These are phyloP conservation scores for Pedionomus torquatus DNA, from an alignment of 2,113 vertebrate species.

Conservation along the genomic window DNA sequence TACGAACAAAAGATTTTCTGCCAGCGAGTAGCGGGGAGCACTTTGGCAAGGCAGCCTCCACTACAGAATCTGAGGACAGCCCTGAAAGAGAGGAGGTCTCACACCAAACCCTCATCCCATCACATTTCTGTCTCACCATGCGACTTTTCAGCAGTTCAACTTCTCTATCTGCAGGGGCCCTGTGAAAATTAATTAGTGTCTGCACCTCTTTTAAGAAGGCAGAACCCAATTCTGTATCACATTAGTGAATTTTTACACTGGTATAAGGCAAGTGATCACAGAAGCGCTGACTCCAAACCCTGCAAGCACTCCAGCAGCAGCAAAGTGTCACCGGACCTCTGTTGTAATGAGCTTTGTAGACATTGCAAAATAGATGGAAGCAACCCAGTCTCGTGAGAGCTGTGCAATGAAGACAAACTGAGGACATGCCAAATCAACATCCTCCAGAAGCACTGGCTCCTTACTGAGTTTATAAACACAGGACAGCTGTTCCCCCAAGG, in stretches of 20 bases:
- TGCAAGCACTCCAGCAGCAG: background rate
- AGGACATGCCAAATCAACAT: background rate
- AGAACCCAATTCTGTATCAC: background rate
- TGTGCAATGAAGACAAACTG: background rate
- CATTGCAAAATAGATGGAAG: rapidly evolving
- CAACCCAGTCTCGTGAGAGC: background rate
- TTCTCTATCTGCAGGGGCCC: background rate
- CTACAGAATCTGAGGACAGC: background rate
- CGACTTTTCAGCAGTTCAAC: background rate
- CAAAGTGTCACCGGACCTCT: background rate
- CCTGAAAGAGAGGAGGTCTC: background rate
- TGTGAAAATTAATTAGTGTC: background rate
- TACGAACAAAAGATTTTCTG: background rate
- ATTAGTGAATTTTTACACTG: background rate
- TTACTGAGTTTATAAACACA: background rate
- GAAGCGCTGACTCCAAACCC: background rate
- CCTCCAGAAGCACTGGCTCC: background rate
- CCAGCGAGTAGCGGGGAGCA: background rate
- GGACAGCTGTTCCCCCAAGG: rapidly evolving
- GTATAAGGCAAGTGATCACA: background rate
- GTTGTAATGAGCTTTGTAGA: background rate
- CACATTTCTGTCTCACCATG: background rate
- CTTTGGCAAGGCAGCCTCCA: background rate
- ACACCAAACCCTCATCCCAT: background rate
- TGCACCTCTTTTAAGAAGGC: background rate